Evolutionary conservation across 2,888 invertebrate species (phyloP), one percentile per base, ranked within the genome.

Genomic region (Serrognathus titanus): DNA sequence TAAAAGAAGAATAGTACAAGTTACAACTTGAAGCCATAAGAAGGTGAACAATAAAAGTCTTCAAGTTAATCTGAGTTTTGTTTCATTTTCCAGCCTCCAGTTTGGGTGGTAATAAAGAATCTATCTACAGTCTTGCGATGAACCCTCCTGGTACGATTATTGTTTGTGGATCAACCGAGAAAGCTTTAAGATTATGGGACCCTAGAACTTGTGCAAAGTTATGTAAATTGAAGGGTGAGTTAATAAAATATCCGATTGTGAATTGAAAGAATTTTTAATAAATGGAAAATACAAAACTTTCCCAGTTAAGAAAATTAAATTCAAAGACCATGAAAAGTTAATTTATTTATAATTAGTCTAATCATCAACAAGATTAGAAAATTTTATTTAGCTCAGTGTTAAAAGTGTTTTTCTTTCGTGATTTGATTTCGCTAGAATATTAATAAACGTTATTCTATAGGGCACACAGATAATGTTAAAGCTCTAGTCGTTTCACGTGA

Each of bases 61-160:
- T 31, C 6, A 31, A 31, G 24, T 31, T 31, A 31, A 31, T 31
- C 24, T 31, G 3, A 31, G 24, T 31, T 31, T 52, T 49, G 20
- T 4, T 20, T 52, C 50, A 41, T 40, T 48, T 51, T 61, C 38
- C 54, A 92, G 92, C 98, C 40, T 97, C 97, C 52, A 96, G 97
- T 72, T 83, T 99, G 49, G 90, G 89, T 66, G 99, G 98, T 52
- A 97, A 95, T 75, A 97, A 97, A 78, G 97, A 98, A 78, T 97
- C 97, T 4, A 98, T 99, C 72, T 99, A 99, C 78, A 97, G 98
- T 74, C 82, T 99, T 65, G 97, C 97, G 24, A 98, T 98, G 96
- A 98, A 98, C 78, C 93, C 94, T 39, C 85, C 93, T 3, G 98
- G 97, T 2, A 96, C 94, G 8, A 89, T 98, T 2, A 89, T 99